Evolutionary conservation across 2,113 vertebrate genomes (phyloP), one percentile per base, ranked within the genome.

Genomic region (Etia nguti): DNA sequence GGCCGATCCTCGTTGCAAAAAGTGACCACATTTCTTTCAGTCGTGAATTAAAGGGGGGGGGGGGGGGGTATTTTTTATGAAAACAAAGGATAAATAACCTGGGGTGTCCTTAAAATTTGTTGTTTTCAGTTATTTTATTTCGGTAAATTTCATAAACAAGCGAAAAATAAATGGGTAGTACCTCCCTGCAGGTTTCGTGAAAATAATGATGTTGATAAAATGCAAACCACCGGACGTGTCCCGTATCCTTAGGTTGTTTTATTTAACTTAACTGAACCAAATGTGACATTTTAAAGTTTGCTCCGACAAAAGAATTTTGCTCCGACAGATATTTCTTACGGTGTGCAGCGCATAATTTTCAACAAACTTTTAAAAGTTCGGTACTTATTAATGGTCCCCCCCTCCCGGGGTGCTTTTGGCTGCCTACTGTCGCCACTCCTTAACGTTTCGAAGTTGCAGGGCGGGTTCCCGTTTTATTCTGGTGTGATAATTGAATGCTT

Each of bases 401-500:
- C 38, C 54, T 34, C 36, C 4, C 4, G 1, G 5, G 2, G 2
- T 3, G 46, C 16, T 2, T 26, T 3, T 43, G 13, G 12, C 15
- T 43, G 77, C 5, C 4, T 5, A 2, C 9, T 56, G 12, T 34
- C 41, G 3, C 2, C 15, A 10, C 36, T 36, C 11, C 5, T 55
- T 2, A 2, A 16, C 15, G 50, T 79, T 31, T 36, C 15, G 16
- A 8, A 55, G 34, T 62, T 6, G 4, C 56, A 24, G 85, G 70
- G 81, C 43, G 86, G 84, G 84, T 86, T 87, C 79, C 56, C 73
- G 81, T 86, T 86, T 82, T 59, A 77, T 92, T 91, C 24, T 84
- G 88, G 59, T 90, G 89, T 88, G 91, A 48, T 92, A 89, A 93
- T 85, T 91, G 89, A 91, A 90, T 4, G 88, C 89, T 95, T 94